Percentiles rank a stretch among this genome's conserved stretches.
Evolutionary conservation across 2,888 invertebrate genomes (phyloP).

Genomic region (Cheilosia vernalis): DNA sequence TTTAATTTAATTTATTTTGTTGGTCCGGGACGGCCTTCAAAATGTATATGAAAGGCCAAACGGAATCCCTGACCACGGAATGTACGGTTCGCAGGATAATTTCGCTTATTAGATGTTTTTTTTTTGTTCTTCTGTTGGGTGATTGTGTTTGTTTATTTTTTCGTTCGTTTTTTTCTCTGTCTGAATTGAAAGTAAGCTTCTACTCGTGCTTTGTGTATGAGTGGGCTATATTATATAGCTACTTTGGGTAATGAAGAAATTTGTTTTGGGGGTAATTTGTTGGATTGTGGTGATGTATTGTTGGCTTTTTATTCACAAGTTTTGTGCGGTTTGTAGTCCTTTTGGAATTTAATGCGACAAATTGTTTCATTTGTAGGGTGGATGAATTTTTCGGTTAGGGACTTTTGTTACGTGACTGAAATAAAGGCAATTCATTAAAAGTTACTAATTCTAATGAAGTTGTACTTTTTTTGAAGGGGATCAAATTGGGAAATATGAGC

Average conservation of each 20-base stretch:
- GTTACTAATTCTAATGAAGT: conserved; percentile 33
- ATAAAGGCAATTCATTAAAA: conserved; percentile 28
- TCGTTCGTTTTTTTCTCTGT: conserved; percentile 10
- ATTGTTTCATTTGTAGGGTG: conserved; percentile 41
- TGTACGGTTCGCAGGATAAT: conserved; percentile 62
- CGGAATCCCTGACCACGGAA: conserved; percentile 56
- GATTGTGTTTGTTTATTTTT: background rate
- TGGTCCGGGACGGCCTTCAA: conserved; percentile 43
- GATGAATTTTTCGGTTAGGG: conserved; percentile 4
- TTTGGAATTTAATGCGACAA: conserved; percentile 35
- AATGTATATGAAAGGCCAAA: conserved; percentile 45
- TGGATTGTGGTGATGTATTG: conserved; percentile 44
- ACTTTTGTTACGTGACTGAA: conserved; percentile 10
- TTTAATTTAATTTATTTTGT: conserved; percentile 64
- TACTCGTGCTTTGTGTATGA: conserved; percentile 12
- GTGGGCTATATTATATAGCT: conserved; percentile 3
- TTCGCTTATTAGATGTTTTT: conserved; percentile 64
- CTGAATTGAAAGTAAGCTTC: conserved; percentile 36
- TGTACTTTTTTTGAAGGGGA: background rate
- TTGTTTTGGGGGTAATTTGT: conserved; percentile 42
- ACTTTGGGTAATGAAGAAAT: conserved; percentile 58
- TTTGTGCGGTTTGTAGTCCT: conserved; percentile 18
- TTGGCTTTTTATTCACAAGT: conserved; percentile 30
- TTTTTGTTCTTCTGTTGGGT: conserved; percentile 29
- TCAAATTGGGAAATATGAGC: background rate